Evolutionary conservation across 2,113 vertebrate species (phyloP).

Genomic region (Seriola rivoliana): DNA sequence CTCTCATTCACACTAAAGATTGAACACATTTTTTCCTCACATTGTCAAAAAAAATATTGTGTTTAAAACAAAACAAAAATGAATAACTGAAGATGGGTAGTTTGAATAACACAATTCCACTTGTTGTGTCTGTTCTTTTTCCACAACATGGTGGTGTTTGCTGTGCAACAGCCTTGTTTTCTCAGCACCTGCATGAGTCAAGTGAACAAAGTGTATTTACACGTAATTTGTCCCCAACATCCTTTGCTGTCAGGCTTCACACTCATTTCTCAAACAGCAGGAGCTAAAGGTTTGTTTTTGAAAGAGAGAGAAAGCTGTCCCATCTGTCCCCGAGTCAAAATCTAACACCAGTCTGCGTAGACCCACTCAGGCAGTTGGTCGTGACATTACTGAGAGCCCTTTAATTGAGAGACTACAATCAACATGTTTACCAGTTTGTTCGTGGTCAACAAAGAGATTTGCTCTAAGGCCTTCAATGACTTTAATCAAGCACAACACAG

Average conservation of each 20-base stretch:
- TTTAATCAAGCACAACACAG: slow-evolving; percentile 55
- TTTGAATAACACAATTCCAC: not conserved
- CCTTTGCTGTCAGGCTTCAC: slow-evolving; percentile 65
- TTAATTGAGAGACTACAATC: slow-evolving; percentile 56
- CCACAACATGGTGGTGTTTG: not conserved
- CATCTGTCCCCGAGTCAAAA: slow-evolving; percentile 50
- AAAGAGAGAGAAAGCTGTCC: slow-evolving; percentile 37
- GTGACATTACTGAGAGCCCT: slow-evolving; percentile 41
- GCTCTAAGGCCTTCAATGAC: slow-evolving; percentile 38
- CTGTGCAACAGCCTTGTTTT: slow-evolving; percentile 9
- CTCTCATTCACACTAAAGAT: too few relatives aligned
- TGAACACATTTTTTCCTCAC: too few relatives aligned
- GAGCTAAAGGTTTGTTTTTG: slow-evolving; percentile 70
- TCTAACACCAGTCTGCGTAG: slow-evolving; percentile 12
- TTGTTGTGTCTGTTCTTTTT: slow-evolving; percentile 15
- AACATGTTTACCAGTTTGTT: slow-evolving; percentile 68
- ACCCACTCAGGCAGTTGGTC: slow-evolving; percentile 18
- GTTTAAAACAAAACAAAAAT: not conserved
- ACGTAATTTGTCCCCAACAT: slow-evolving; percentile 42
- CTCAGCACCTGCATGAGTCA: slow-evolving; percentile 37
- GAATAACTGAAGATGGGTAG: not conserved
- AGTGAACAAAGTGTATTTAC: slow-evolving; percentile 26
- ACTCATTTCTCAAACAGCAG: slow-evolving; percentile 76
- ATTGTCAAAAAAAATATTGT: too few relatives aligned
- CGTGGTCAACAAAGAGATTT: slow-evolving; percentile 57